Evolutionary conservation across 2,113 vertebrate genomes (phyloP), one percentile per base, ranked within the genome.

Genomic region (Copsychus sechellarum): DNA sequence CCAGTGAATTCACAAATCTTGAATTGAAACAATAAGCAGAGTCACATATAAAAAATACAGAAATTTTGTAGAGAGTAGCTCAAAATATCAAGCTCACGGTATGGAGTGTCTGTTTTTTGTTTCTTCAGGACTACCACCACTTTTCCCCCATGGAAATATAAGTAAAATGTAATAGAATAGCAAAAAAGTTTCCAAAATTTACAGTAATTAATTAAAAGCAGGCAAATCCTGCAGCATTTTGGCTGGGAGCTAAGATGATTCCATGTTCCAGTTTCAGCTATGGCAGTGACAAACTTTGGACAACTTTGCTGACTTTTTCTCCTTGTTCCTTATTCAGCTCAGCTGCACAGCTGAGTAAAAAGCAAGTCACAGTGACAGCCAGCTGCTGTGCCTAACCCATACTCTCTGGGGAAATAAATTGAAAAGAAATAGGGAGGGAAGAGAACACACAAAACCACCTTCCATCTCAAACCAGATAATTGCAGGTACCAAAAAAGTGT

Each of bases 251-350:
- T 58, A 69, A 70, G 38, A 70, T 36, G 20, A 76, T 86, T 82
- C 73, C 26, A 19, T 17, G 6, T 54, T 92, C 25, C 36, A 42
- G 38, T 83, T 81, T 92, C 62, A 88, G 22, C 31, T 40, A 6
- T 43, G 42, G 36, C 38, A 92, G 38, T 70, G 62, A 77, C 26
- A 90, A 86, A 96, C 86, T 96, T 77, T 77, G 71, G 38, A 81
- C 62, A 94, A 90, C 92, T 93, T 92, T 83, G 33, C 42, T 77
- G 62, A 70, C 47, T 94, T 94, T 96, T 90, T 88, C 50, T 93
- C 42, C 90, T 77, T 73, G 42, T 90, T 96, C 64, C 42, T 95
- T 86, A 95, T 96, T 92, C 96, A 95, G 76, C 71, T 95, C 94
- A 95, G 88, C 62, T 92, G 50, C 86, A 83, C 50, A 92, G 18